Evolutionary conservation across 2,888 invertebrate species (phyloP).

Genomic region (Automeris io): DNA sequence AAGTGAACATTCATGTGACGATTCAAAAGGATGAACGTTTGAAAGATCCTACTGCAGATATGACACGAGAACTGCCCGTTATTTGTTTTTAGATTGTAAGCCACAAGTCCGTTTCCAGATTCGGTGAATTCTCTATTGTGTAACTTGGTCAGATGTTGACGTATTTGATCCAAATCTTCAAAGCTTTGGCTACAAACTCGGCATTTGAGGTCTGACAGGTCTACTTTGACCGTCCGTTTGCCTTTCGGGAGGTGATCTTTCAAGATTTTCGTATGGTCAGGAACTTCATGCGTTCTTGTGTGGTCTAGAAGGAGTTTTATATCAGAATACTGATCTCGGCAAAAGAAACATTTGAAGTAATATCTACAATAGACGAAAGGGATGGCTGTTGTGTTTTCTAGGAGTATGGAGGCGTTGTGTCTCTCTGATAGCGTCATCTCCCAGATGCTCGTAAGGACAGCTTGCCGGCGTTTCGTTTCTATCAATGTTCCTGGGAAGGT

Average conservation of each 20-base stretch:
- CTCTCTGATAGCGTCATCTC: slow-evolving; percentile 55
- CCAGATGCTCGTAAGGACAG: slow-evolving; percentile 50
- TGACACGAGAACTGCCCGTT: slow-evolving; percentile 49
- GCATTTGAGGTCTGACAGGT: slow-evolving; percentile 50
- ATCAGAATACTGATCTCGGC: slow-evolving; percentile 43
- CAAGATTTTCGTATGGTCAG: slow-evolving; percentile 31
- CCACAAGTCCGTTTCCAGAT: slow-evolving; percentile 47
- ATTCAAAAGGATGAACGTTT: slow-evolving; percentile 53
- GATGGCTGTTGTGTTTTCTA: slow-evolving; percentile 40
- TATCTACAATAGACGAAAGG: slow-evolving; percentile 57
- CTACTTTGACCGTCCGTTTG: slow-evolving; percentile 51
- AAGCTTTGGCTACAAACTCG: slow-evolving; percentile 34
- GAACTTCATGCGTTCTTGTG: slow-evolving; percentile 35
- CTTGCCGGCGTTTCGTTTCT: slow-evolving; percentile 23
- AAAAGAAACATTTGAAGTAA: slow-evolving; percentile 57
- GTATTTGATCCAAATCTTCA: slow-evolving; percentile 32
- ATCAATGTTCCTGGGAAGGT: slow-evolving; percentile 32
- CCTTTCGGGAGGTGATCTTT: slow-evolving; percentile 50
- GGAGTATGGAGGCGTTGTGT: slow-evolving; percentile 45
- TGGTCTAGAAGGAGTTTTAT: slow-evolving; percentile 40
- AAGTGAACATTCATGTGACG: slow-evolving; percentile 63
- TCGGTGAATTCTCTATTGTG: slow-evolving; percentile 41
- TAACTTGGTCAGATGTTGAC: slow-evolving; percentile 35
- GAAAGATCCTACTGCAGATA: slow-evolving; percentile 45
- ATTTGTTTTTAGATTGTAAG: slow-evolving; percentile 39